Percentiles rank a stretch among this genome's conserved stretches.
Conservation (phyloP, 2,113 vertebrate genomes). For the Eptatretus burgeri region DNA sequence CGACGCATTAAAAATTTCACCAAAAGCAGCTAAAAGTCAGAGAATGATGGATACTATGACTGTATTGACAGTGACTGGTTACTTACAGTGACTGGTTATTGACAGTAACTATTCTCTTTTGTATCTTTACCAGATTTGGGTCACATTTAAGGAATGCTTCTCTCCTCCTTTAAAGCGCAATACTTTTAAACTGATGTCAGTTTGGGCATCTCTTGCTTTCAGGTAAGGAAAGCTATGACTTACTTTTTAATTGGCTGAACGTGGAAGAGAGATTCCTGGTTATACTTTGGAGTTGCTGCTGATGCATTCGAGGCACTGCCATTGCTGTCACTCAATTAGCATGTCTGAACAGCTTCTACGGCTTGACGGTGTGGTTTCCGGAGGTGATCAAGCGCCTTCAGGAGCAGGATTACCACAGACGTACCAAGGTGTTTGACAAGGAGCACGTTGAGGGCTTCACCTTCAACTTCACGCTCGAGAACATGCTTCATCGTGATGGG, state of each 20-base stretch:
- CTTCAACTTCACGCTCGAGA: constrained; percentile 87
- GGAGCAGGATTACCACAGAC: constrained; percentile 47
- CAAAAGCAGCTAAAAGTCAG: no score
- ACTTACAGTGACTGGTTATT: no score
- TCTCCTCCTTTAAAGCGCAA: constrained; percentile 66
- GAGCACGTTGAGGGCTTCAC: constrained; percentile 41
- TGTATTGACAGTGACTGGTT: no score
- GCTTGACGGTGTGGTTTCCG: constrained; percentile 91
- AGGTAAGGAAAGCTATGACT: constrained; percentile 32
- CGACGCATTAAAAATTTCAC: no score
- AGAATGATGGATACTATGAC: no score
- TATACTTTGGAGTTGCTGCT: constrained; percentile 10
- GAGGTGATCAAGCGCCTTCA: constrained; percentile 97
- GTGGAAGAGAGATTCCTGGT: neutral
- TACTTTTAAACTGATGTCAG: constrained; percentile 46
- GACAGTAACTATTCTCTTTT: neutral
- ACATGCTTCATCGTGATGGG: constrained; percentile 56
- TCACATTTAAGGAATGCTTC: constrained; percentile 73
- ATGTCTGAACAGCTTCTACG: constrained; percentile 42
- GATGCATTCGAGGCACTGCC: no score
- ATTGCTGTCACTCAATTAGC: no score
- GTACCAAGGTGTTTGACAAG: constrained; percentile 31
- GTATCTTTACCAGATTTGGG: constrained; percentile 42
- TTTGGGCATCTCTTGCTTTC: constrained; percentile 84
- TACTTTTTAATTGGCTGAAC: no score